phyloP scores from a whole-genome alignment of 2,888 invertebrate species.

The Dryocosmus kuriphilus region DNA sequence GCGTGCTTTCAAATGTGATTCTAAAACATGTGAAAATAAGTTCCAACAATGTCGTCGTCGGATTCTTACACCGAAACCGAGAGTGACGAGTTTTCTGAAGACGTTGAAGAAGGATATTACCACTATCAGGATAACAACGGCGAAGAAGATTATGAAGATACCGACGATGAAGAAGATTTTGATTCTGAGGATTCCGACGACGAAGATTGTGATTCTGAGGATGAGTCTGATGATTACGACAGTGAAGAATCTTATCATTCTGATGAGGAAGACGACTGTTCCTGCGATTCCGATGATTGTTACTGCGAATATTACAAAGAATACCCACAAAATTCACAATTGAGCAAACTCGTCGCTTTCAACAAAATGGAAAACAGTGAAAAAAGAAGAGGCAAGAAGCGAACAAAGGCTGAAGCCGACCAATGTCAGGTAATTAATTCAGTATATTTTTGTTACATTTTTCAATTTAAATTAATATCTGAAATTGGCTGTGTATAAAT shows the following conservation, averaged over 20 bases:
- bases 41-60: not conserved
- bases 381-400: conserved; percentile 2
- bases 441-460: not conserved
- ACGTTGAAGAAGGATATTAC: no score
- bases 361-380: not conserved
- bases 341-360: not conserved
- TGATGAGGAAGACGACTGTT: not conserved
- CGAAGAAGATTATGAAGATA: not conserved
- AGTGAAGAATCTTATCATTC: not conserved
- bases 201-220: not conserved
- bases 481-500: not conserved
- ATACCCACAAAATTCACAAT: not conserved
- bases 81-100: not conserved
- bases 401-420: conserved; percentile 3
- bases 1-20: not conserved
- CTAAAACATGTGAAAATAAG: not conserved
- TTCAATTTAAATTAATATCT: not conserved
- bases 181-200: not conserved
- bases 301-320: not conserved
- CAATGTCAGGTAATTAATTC: not conserved
- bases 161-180: not conserved
- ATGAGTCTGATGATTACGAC: not conserved
- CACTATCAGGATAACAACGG: not conserved
- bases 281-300: no score
- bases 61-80: not conserved